A percentile compares a stretch with the other conserved stretches of the same genome.
phyloP scores from a whole-genome alignment of 2,113 vertebrate genomes.

The Tetraodon nigroviridis region DNA sequence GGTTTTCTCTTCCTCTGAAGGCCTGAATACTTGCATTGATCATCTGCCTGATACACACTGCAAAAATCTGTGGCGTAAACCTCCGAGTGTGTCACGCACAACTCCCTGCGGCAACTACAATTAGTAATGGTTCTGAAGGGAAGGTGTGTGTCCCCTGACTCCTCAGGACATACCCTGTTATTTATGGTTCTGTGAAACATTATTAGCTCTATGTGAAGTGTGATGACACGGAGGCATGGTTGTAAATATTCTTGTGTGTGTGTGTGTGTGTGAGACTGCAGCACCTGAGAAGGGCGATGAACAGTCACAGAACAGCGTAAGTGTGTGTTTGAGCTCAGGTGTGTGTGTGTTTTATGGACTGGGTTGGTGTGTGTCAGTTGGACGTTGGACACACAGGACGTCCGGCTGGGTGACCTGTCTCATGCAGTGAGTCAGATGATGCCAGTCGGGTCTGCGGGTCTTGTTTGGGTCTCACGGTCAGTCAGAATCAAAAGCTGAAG shows the following conservation, averaged over 20 bases:
- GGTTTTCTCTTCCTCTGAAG: too few species aligned
- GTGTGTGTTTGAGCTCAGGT: neutral
- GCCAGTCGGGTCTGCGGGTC: slow-evolving; percentile 61
- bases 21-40: too few species aligned
- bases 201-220: slow-evolving; percentile 18
- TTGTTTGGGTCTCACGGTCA: slow-evolving; percentile 70
- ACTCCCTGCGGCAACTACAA: slow-evolving; percentile 21
- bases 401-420: slow-evolving; percentile 32
- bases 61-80: slow-evolving; percentile 15
- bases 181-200: slow-evolving; percentile 31
- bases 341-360: neutral
- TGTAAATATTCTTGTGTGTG: neutral
- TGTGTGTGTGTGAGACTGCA: neutral
- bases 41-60: neutral
- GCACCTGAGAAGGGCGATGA: too few species aligned
- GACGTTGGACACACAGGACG: slow-evolving; percentile 34
- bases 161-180: slow-evolving; percentile 3
- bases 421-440: slow-evolving; percentile 69
- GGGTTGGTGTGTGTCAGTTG: neutral
- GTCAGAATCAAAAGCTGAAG: slow-evolving; percentile 65
- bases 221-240: slow-evolving; percentile 3
- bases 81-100: slow-evolving; percentile 7
- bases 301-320: neutral
- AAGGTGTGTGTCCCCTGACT: neutral
- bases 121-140: slow-evolving; percentile 17